Conservation (phyloP, 2,888 invertebrate species). For the Erebia epiphron region DNA sequence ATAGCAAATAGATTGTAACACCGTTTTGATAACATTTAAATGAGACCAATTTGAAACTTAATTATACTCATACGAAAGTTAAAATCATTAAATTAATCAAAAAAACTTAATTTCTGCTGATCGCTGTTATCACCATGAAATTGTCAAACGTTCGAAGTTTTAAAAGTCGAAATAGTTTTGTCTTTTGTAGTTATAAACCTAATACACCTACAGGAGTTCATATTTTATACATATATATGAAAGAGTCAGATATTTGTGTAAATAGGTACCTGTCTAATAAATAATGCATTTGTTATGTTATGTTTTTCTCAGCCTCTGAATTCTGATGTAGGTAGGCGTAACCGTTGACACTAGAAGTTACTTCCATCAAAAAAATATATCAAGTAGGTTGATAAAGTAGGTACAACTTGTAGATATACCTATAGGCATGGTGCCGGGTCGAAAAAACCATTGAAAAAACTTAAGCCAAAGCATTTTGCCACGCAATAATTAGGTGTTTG, state of each 20-base stretch:
- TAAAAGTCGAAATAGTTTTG: too few relatives aligned
- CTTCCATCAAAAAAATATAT: conserved; percentile 10
- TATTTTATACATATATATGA: background rate
- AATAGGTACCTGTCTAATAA: background rate
- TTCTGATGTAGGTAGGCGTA: conserved; percentile 12
- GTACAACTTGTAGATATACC: background rate
- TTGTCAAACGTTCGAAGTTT: too few relatives aligned
- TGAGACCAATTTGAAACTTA: background rate
- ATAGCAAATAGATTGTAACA: background rate
- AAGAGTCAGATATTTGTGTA: background rate
- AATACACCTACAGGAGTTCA: background rate
- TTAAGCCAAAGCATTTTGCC: conserved; percentile 16
- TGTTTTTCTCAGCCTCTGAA: background rate
- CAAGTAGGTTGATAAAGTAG: background rate
- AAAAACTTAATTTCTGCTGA: background rate
- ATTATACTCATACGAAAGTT: background rate
- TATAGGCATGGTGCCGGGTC: background rate
- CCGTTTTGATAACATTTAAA: background rate
- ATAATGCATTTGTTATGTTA: conserved; percentile 15
- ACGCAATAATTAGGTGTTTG: conserved; percentile 18
- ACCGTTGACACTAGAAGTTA: background rate
- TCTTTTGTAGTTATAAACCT: background rate
- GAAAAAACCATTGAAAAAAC: conserved; percentile 12
- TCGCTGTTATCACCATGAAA: too few relatives aligned
- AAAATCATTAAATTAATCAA: background rate